Evolutionary conservation across 2,113 vertebrate species (phyloP), one percentile per base, ranked within the genome.

Genomic region (Aleadryas rufinucha): DNA sequence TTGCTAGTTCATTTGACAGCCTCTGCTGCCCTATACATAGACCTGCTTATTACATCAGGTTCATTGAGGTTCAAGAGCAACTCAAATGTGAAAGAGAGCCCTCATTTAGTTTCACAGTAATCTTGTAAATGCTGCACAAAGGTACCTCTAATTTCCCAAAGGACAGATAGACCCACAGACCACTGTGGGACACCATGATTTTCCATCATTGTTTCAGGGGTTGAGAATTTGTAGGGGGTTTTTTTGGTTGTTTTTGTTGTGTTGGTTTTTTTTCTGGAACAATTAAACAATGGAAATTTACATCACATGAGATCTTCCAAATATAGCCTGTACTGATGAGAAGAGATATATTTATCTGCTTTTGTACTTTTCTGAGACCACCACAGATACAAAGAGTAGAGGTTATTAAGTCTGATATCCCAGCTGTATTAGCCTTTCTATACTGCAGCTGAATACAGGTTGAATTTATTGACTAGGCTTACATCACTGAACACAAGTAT

Each of bases 291-390:
- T 83, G 59, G 39, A 74, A 90, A 94, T 86, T 44, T 57, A 81
- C 68, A 47, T 93, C 82, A 95, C 66, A 80, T 70, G 66, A 93
- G 20, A 47, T 61, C 85, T 90, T 91, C 84, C 90, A 96, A 94
- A 95, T 86, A 95, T 66, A 94, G 71, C 28, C 41, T 3, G 6
- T 47, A 44, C 79, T 90, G 79, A 95, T 93, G 87, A 90, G 78
- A 87, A 76, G 39, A 84, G 93, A 90, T 95, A 70, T 66, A 90
- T 94, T 94, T 94, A 90, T 63, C 84, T 90, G 33, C 42, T 39
- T 94, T 81, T 88, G 63, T 94, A 63, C 59, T 91, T 85, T 52
- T 81, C 54, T 77, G 89, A 74, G 87, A 88, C 85, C 87, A 96
- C 82, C 74, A 70, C 33, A 77, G 50, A 74, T 47, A 85, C 35